A percentile compares a stretch with the other conserved stretches of the same genome.
phyloP scores from a whole-genome alignment of 1,140 invertebrate species.

The Paralvinella palmiformis region DNA sequence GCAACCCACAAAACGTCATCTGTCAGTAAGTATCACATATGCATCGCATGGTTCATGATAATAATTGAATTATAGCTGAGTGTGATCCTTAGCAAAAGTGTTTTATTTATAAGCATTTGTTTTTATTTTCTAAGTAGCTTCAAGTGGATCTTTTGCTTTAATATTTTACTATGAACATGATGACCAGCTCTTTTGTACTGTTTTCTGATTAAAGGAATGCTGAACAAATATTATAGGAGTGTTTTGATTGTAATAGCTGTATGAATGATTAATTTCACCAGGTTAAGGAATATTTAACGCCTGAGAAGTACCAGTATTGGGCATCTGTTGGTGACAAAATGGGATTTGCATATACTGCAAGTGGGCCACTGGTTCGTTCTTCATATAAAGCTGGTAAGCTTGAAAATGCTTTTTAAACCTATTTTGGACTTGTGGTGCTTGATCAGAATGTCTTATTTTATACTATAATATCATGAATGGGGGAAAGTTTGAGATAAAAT shows the following conservation, averaged over 20 bases:
- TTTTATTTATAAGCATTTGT: no score
- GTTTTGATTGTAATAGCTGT: constrained; percentile 4
- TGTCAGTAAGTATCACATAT: no score
- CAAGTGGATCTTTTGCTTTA: no score
- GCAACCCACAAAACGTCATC: constrained; percentile 95
- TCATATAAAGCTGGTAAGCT: constrained; percentile 90
- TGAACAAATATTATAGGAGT: neutral
- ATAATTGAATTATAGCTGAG: no score
- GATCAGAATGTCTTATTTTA: neutral
- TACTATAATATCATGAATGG: neutral
- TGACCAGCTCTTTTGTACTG: neutral
- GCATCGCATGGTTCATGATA: no score
- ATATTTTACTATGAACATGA: neutral
- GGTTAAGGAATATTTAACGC: constrained; percentile 92
- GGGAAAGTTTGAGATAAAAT: neutral
- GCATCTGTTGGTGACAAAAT: constrained; percentile 74
- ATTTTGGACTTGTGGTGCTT: neutral
- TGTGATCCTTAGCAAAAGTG: no score
- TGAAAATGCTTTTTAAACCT: neutral
- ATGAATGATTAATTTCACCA: constrained; percentile 23
- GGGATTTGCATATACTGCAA: constrained; percentile 95
- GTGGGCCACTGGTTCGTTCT: constrained; percentile 91
- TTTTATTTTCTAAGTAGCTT: no score
- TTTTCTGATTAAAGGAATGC: neutral
- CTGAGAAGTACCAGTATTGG: constrained; percentile 90